Evolutionary conservation across 64 coral and sea anemone genomes (phyloP).

Genomic region (Catalaphyllia jardinei): DNA sequence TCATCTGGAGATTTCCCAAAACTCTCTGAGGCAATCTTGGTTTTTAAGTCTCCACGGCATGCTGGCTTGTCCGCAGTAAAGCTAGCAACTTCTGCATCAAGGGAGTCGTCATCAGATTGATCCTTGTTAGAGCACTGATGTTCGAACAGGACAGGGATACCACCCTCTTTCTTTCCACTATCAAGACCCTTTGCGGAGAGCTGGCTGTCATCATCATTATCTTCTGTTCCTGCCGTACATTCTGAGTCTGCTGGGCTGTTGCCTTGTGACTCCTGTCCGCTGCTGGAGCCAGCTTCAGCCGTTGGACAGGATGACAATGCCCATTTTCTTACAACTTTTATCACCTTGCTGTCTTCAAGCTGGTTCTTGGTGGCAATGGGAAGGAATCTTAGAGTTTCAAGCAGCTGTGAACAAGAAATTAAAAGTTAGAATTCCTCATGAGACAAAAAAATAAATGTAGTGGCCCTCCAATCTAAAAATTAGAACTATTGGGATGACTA

Average conservation of each 20-base stretch:
- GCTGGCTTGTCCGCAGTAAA: slow-evolving; percentile 47
- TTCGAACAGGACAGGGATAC: slow-evolving; percentile 36
- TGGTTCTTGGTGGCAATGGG: slow-evolving; percentile 91
- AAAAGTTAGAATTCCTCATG: neutral
- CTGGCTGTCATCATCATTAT: slow-evolving; percentile 40
- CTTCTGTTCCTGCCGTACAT: slow-evolving; percentile 49
- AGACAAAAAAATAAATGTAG: no score
- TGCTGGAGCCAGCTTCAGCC: slow-evolving; percentile 28
- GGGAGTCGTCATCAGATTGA: slow-evolving; percentile 59
- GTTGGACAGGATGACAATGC: slow-evolving; percentile 27
- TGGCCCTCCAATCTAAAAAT: no score
- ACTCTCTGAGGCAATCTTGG: slow-evolving; percentile 46
- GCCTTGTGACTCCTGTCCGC: slow-evolving; percentile 56
- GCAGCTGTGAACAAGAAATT: slow-evolving; percentile 48
- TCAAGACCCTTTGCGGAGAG: slow-evolving; percentile 31
- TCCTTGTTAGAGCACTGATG: slow-evolving; percentile 44
- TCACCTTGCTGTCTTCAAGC: slow-evolving; percentile 95
- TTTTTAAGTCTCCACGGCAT: slow-evolving; percentile 9
- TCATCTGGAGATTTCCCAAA: slow-evolving; percentile 88
- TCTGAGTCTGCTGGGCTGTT: slow-evolving; percentile 69
- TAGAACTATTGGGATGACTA: no score
- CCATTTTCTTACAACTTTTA: slow-evolving; percentile 94
- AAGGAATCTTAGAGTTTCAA: slow-evolving; percentile 78
- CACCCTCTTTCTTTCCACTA: slow-evolving; percentile 6
- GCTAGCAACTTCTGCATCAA: slow-evolving; percentile 57